phyloP scores from a whole-genome alignment of 2,888 invertebrate species.

The Drosophila eohydei region DNA sequence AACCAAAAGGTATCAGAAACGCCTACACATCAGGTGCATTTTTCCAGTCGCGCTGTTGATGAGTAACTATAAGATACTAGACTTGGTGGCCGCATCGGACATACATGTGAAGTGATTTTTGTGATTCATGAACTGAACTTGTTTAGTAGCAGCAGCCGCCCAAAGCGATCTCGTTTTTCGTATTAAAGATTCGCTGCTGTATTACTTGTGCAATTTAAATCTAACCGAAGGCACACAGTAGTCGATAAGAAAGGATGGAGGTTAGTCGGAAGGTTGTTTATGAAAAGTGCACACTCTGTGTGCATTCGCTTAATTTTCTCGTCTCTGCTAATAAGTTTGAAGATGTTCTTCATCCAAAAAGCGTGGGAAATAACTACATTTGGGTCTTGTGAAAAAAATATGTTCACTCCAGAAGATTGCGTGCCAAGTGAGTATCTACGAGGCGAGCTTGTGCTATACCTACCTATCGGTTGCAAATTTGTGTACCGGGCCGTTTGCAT shows the following conservation, averaged over 20 bases:
- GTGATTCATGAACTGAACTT: conserved; percentile 13
- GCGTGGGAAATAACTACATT: conserved; percentile 64
- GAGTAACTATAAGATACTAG: not conserved
- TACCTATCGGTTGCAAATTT: conserved; percentile 36
- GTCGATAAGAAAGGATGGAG: conserved; percentile 18
- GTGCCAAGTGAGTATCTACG: conserved; percentile 41
- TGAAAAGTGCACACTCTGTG: conserved; percentile 26
- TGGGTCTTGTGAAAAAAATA: conserved; percentile 11
- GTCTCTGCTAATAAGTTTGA: conserved; percentile 49
- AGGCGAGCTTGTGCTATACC: conserved; percentile 37
- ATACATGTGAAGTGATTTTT: not conserved
- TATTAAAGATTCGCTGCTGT: conserved; percentile 51
- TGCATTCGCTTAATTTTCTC: conserved; percentile 16
- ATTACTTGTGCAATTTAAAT: conserved; percentile 61
- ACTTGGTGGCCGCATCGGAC: not conserved
- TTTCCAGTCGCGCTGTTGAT: not conserved
- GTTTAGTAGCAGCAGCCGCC: conserved; percentile 41
- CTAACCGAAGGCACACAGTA: conserved; percentile 48
- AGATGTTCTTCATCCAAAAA: conserved; percentile 45
- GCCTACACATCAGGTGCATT: conserved; percentile 33
- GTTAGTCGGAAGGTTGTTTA: conserved; percentile 13
- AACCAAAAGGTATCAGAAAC: conserved; percentile 49
- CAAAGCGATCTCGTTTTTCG: conserved; percentile 69
- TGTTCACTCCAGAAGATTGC: conserved; percentile 40
- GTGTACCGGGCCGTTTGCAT: conserved; percentile 56